Base-by-base conservation (phyloP, 2,113 vertebrate species). In the Ctenomys sociabilis region DNA sequence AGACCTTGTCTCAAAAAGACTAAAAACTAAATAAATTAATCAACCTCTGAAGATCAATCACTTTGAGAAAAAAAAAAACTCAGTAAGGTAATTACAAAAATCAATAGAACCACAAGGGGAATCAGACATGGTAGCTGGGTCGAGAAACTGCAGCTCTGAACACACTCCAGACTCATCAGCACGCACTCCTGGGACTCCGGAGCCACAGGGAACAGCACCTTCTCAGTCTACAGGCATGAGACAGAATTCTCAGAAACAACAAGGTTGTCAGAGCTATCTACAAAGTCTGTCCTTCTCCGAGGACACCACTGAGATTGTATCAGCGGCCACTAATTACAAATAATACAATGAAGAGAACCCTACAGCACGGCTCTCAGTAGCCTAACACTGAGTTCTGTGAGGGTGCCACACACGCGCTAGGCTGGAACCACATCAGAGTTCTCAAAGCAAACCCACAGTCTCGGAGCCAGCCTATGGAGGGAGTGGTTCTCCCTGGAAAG, bases 401-500 rank as follows among this genome's bases (percentile, higher is more conserved):
- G n/a, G 0, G 24, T 1, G 43, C 16, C 54, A 57, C 61, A 2
- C 22, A 26, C 57, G 1, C 59, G 82, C 81, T 64, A 57, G 83
- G 0, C 7, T 77, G 94, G 64, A 92, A 26, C 61, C 61, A 26
- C 93, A 96, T 43, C 68, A 83, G 97, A 96, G 70, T 52, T 96
- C 85, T 82, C 21, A 84, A 52, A 82, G 75, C 68, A 88, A 1
- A 3, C 59, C 85, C 64, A 73, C 86, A 77, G 92, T 94, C 95
- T 90, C 95, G 88, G 80, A 92, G 90, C 45, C 88, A 80, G 57
- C 49, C 57, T 88, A 97, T 89, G 95, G 93, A 93, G 96, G 93
- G 84, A 97, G 81, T 95, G 87, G 85, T 95, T 90, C 96, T 96
- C 96, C 52, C 96, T 54, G 94, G 13, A 40, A 68, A 70, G 49